A percentile compares a stretch with the other conserved stretches of the same genome.
phyloP scores from a whole-genome alignment of 2,797 vertebrate species.

The Synaphobranchus kaupii region DNA sequence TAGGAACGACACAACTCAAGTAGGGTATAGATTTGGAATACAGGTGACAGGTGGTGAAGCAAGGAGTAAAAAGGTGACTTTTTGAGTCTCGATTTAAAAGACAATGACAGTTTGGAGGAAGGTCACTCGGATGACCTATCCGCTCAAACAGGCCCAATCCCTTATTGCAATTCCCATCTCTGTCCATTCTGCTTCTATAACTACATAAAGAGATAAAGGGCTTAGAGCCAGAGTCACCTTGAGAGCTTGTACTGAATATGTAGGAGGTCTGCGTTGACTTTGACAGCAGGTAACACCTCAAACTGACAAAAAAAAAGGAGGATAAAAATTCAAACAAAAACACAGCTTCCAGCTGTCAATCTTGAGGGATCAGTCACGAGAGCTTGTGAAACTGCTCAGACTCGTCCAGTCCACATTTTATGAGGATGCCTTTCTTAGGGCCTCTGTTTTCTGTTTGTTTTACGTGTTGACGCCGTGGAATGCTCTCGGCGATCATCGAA shows the following conservation, averaged over 20 bases:
- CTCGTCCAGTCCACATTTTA: conserved; percentile 30
- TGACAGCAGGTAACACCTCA: background rate
- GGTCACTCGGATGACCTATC: background rate
- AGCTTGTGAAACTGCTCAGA: conserved; percentile 36
- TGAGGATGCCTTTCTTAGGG: conserved; percentile 32
- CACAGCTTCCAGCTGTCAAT: background rate
- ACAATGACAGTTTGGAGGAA: background rate
- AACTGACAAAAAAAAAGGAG: background rate
- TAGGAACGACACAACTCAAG: too few species aligned
- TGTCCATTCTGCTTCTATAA: background rate
- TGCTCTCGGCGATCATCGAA: conserved; percentile 34
- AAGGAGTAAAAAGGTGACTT: background rate
- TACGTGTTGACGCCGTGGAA: conserved; percentile 27
- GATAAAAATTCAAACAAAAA: background rate
- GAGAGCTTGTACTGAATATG: too few species aligned
- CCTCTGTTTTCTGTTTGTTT: conserved; percentile 34
- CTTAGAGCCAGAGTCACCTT: background rate
- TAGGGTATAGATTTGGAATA: background rate
- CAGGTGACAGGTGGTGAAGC: background rate
- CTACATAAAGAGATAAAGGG: background rate
- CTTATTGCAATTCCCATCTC: background rate
- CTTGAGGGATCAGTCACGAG: conserved; percentile 1
- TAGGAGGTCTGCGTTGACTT: background rate
- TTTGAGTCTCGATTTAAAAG: background rate
- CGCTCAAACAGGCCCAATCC: background rate